Percentiles rank a stretch among this genome's conserved stretches.
These are phyloP conservation scores for Callithrix jacchus DNA, from an alignment of 2,113 vertebrate genomes.

Conservation along the genomic window DNA sequence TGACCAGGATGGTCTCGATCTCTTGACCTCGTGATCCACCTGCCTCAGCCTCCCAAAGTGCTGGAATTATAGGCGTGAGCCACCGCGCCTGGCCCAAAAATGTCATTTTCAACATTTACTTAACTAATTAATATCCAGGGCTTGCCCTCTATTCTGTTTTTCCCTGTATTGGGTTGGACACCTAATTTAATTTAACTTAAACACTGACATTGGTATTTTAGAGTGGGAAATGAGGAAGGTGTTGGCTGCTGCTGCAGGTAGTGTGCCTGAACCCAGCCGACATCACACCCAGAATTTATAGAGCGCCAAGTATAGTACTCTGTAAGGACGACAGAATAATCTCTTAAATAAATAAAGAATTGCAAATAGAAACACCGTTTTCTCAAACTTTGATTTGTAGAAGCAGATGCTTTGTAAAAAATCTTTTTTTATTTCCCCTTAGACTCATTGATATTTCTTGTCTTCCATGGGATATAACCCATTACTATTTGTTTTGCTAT, in stretches of 20 bases:
- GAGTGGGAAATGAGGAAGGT: background rate
- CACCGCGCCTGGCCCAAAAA: background rate
- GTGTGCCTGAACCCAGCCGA: background rate
- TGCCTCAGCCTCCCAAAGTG: no score
- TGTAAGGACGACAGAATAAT: background rate
- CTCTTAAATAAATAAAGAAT: background rate
- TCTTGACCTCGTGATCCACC: no score
- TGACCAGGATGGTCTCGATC: no score
- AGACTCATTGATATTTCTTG: background rate
- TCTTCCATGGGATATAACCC: background rate
- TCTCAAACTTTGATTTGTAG: background rate
- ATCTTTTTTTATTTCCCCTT: background rate
- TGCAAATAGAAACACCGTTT: background rate
- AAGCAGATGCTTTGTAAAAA: constrained; percentile 2
- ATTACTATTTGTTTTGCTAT: constrained; percentile 7
- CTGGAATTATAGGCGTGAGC: no score
- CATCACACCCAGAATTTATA: background rate
- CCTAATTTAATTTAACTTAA: background rate
- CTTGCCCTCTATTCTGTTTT: background rate
- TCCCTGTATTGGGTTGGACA: background rate
- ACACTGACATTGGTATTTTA: background rate
- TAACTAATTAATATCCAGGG: background rate
- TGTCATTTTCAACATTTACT: background rate
- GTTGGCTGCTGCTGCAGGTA: background rate
- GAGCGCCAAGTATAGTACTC: background rate